Conservation (phyloP, 2,797 vertebrate species). For the Sorex maritimensis region DNA sequence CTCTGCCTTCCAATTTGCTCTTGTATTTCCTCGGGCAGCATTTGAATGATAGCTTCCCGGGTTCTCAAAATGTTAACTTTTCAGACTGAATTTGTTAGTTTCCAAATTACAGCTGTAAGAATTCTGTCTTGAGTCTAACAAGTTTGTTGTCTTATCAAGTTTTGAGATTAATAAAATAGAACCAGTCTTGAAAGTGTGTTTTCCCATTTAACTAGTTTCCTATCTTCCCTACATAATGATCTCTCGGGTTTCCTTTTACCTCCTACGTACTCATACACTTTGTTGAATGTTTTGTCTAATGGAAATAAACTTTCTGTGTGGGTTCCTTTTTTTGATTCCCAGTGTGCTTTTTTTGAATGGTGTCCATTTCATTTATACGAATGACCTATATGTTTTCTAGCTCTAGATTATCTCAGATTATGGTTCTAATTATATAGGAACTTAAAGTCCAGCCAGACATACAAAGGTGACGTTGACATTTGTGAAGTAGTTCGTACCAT, state of each 20-base stretch:
- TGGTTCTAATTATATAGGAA: not conserved
- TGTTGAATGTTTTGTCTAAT: conserved; percentile 40
- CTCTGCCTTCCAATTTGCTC: not conserved
- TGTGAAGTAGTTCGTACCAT: not conserved
- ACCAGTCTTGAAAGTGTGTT: not conserved
- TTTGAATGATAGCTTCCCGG: conserved; percentile 48
- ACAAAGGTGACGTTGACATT: not conserved
- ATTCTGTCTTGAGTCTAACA: conserved; percentile 6
- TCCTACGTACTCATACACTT: conserved; percentile 19
- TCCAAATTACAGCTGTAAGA: not conserved
- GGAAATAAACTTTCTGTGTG: not conserved
- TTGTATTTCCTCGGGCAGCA: conserved; percentile 3
- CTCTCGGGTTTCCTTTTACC: not conserved
- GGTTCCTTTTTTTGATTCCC: not conserved
- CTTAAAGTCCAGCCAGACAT: not conserved
- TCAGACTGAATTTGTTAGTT: not conserved
- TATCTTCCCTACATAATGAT: not conserved
- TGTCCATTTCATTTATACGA: not conserved
- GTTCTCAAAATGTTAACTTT: conserved; percentile 69
- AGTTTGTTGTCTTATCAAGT: not conserved
- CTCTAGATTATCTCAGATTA: not conserved
- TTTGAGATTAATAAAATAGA: not conserved
- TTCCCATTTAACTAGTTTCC: not conserved
- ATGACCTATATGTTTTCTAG: not conserved
- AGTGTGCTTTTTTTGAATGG: not conserved